A percentile compares a stretch with the other conserved stretches of the same genome.
Evolutionary conservation across 2,888 invertebrate genomes (phyloP).

Genomic region (Agrochola circellaris): DNA sequence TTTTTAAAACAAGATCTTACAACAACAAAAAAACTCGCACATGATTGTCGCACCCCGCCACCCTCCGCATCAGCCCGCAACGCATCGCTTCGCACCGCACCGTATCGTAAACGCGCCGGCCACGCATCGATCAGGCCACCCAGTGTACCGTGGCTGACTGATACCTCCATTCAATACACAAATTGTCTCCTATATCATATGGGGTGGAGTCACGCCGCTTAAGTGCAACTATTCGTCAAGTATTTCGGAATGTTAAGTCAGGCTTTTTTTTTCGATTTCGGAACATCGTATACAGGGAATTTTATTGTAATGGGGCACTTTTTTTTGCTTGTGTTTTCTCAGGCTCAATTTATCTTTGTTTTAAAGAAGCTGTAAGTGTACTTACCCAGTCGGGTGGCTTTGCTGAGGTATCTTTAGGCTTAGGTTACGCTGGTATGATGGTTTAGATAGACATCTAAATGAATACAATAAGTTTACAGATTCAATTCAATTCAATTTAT

Average conservation of each 20-base stretch:
- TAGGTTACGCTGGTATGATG: neutral
- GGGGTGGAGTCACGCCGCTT: conserved; percentile 45
- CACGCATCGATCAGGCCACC: conserved; percentile 60
- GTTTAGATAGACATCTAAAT: too few relatives aligned
- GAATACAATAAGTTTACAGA: neutral
- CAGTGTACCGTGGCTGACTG: conserved; percentile 70
- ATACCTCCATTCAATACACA: conserved; percentile 73
- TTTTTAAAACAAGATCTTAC: neutral
- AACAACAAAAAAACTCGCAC: neutral
- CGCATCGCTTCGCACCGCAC: conserved; percentile 33
- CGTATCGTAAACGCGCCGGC: conserved; percentile 48
- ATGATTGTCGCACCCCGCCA: neutral
- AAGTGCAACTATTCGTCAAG: conserved; percentile 61
- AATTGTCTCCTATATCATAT: conserved; percentile 76
- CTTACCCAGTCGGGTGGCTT: neutral
- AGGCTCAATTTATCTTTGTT: neutral
- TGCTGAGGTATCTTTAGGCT: neutral
- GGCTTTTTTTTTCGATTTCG: conserved; percentile 50
- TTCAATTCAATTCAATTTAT: too few relatives aligned
- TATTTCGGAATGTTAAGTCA: conserved; percentile 54
- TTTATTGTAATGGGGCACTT: conserved; percentile 21
- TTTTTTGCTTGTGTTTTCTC: conserved; percentile 9
- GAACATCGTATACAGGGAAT: conserved; percentile 26
- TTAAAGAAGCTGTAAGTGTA: neutral
- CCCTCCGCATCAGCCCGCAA: conserved; percentile 12